These are phyloP conservation scores for Archegozetes longisetosus DNA, from an alignment of 1,140 invertebrate genomes.

Conservation along the genomic window DNA sequence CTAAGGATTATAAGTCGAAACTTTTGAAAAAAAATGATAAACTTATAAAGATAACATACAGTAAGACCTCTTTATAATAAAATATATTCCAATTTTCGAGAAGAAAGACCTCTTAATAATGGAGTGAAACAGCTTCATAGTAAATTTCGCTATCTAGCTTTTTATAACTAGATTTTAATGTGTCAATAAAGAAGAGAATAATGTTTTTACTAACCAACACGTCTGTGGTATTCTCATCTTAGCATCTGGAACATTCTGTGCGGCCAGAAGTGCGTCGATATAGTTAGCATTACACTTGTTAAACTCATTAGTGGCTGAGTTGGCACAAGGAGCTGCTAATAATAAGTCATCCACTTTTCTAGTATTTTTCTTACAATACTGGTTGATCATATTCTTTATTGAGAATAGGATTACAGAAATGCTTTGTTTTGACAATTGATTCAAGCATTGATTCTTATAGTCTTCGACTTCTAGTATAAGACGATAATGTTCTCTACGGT, in stretches of 20 bases:
- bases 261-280: background rate
- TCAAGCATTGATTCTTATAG: conserved; percentile 6
- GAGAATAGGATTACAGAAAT: background rate
- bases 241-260: background rate
- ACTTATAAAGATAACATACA: too few relatives aligned
- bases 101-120: background rate
- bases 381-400: background rate
- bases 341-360: background rate
- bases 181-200: background rate
- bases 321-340: background rate
- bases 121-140: background rate
- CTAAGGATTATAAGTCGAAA: background rate
- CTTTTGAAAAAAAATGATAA: background rate
- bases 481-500: background rate
- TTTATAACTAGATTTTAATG: background rate
- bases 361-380: conserved; percentile 1
- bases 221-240: background rate
- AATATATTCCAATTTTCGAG: background rate
- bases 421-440: background rate
- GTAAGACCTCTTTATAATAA: background rate
- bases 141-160: background rate
- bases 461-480: background rate
- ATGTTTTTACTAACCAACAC: conserved; percentile 1
- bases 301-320: background rate
- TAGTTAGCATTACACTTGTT: conserved; percentile 1